Conservation (phyloP, 2,797 vertebrate species). For the Alectoris magna region DNA sequence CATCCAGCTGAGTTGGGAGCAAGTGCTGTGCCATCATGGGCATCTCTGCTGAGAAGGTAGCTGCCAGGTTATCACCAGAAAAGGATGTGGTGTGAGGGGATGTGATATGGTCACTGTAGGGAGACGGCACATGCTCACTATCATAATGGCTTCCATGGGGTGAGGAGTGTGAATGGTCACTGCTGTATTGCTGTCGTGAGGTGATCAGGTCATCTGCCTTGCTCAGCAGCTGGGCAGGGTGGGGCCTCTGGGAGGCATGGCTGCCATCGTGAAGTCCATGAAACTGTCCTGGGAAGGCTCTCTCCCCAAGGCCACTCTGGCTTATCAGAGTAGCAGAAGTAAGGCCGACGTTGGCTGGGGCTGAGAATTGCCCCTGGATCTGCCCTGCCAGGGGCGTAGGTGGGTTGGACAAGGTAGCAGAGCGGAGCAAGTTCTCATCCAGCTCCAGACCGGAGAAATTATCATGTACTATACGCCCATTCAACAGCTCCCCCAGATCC, state of each 20-base stretch:
- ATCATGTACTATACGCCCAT: constrained; percentile 90
- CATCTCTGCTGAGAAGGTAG: constrained; percentile 91
- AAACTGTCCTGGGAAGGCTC: constrained; percentile 90
- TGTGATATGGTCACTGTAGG: constrained; percentile 95
- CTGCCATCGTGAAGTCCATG: constrained; percentile 86
- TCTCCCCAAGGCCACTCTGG: constrained; percentile 89
- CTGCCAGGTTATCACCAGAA: constrained; percentile 82
- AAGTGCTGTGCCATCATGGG: constrained; percentile 89
- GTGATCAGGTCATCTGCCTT: constrained; percentile 89
- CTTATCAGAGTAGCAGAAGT: constrained; percentile 87
- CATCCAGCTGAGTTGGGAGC: constrained; percentile 88
- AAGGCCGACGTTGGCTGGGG: constrained; percentile 85
- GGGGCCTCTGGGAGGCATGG: constrained; percentile 88
- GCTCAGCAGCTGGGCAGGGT: constrained; percentile 88
- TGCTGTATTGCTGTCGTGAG: constrained; percentile 89
- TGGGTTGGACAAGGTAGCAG: constrained; percentile 89
- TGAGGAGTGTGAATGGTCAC: constrained; percentile 88
- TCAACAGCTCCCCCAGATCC: constrained; percentile 92
- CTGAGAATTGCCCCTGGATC: constrained; percentile 85
- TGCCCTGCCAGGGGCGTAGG: constrained; percentile 88
- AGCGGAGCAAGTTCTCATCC: constrained; percentile 95
- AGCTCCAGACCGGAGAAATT: constrained; percentile 95
- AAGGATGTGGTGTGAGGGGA: constrained; percentile 89
- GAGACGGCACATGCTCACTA: constrained; percentile 95
- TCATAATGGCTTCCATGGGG: constrained; percentile 95